phyloP scores from a whole-genome alignment of 2,797 vertebrate genomes.

The Margarornis squamiger region DNA sequence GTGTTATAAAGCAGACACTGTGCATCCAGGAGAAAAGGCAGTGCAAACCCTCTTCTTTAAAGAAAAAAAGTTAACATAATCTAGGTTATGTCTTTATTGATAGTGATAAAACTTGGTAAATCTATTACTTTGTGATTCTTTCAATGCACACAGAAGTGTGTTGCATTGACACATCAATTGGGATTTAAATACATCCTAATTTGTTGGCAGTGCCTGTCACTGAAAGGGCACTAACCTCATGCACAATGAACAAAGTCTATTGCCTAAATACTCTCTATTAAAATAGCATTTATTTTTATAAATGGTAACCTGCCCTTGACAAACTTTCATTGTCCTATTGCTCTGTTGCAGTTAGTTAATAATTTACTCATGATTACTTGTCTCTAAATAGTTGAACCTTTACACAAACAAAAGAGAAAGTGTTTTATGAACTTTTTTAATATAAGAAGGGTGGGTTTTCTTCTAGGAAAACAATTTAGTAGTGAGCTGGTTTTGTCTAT shows the following conservation, averaged over 20 bases:
- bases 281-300: not conserved
- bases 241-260: not conserved
- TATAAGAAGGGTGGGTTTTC: not conserved
- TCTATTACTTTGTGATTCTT: not conserved
- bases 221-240: not conserved
- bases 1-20: not conserved
- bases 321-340: not conserved
- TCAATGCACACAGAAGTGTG: not conserved
- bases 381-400: not conserved
- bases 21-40: not conserved
- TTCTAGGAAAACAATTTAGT: not conserved
- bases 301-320: constrained; percentile 3
- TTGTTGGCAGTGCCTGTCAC: not conserved
- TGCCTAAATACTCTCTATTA: constrained; percentile 16
- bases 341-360: constrained; percentile 19
- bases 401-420: not conserved
- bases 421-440: not conserved
- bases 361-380: not conserved
- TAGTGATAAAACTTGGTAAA: not conserved
- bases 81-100: not conserved
- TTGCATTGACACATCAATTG: not conserved
- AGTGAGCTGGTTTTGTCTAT: not conserved
- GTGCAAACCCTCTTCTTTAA: not conserved
- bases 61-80: not conserved
- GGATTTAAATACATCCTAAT: not conserved